Conservation (phyloP, 1,140 invertebrate species). For the Lordiphosa clarofinis region DNA sequence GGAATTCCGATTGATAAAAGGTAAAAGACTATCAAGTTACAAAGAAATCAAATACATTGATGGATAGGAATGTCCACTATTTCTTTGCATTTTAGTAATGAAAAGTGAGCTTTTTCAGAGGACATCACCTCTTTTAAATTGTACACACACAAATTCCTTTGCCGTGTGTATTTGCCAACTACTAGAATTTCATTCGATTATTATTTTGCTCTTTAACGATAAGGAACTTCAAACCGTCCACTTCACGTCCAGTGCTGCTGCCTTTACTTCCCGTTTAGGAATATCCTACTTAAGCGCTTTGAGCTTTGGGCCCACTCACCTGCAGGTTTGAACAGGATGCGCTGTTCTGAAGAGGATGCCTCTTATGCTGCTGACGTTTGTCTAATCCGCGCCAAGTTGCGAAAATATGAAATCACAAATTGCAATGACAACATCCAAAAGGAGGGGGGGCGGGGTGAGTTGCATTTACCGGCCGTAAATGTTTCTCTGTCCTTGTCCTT, state of each 20-base stretch:
- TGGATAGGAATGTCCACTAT: too few species aligned
- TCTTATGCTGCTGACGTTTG: slow-evolving; percentile 33
- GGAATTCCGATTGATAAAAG: too few species aligned
- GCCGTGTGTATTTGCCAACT: too few species aligned
- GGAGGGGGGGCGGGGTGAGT: slow-evolving; percentile 1
- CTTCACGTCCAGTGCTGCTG: neutral
- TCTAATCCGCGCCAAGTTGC: slow-evolving; percentile 53
- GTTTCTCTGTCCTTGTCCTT: slow-evolving; percentile 6
- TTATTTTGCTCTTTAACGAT: too few species aligned
- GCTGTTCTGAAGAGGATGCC: slow-evolving; percentile 4
- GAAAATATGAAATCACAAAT: slow-evolving; percentile 58
- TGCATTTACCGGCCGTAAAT: slow-evolving; percentile 41
- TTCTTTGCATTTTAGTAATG: too few species aligned
- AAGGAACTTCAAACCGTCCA: too few species aligned
- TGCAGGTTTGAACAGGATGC: slow-evolving; percentile 17
- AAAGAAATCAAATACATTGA: too few species aligned
- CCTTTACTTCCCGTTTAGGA: neutral
- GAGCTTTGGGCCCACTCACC: slow-evolving; percentile 12
- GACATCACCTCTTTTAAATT: too few species aligned
- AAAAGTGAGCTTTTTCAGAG: too few species aligned
- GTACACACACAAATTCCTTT: too few species aligned
- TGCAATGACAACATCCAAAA: slow-evolving; percentile 28
- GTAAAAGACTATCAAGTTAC: too few species aligned
- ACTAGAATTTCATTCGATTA: too few species aligned
- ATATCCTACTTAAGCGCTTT: neutral